Evolutionary conservation across 2,113 vertebrate genomes (phyloP).

Genomic region (Eulemur macaco): DNA sequence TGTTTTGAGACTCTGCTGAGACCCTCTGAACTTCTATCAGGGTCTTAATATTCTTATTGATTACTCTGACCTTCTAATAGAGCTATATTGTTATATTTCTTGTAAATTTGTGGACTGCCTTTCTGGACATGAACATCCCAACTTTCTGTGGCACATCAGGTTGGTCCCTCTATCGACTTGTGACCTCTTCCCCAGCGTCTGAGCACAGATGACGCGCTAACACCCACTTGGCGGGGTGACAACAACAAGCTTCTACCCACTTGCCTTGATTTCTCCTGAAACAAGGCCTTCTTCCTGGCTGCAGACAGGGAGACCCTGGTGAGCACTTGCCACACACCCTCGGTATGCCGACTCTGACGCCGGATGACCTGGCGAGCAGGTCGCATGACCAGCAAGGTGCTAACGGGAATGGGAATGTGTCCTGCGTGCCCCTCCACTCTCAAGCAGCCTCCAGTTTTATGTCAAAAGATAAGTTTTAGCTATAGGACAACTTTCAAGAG

Average conservation of each 20-base stretch:
- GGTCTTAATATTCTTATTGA: not conserved
- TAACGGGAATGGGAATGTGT: not conserved
- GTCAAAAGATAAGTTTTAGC: not conserved
- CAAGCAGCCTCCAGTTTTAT: not conserved
- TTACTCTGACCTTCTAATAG: not conserved
- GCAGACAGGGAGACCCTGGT: not conserved
- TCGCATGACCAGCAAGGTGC: no score
- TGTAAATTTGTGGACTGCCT: not conserved
- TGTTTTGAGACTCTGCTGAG: not conserved
- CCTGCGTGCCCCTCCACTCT: not conserved
- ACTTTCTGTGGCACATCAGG: not conserved
- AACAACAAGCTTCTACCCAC: not conserved
- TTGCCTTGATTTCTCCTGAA: not conserved
- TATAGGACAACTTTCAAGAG: not conserved
- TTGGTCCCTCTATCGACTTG: not conserved
- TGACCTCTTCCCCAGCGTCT: not conserved
- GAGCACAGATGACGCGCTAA: not conserved
- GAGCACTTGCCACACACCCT: not conserved
- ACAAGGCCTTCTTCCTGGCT: not conserved
- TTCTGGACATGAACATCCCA: not conserved
- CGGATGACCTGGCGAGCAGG: not conserved
- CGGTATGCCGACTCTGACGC: not conserved
- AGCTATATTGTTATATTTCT: not conserved
- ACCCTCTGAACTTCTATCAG: not conserved
- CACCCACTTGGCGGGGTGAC: not conserved